These are phyloP conservation scores for Zaprionus taronus DNA, from an alignment of 1,140 invertebrate genomes.

Conservation along the genomic window DNA sequence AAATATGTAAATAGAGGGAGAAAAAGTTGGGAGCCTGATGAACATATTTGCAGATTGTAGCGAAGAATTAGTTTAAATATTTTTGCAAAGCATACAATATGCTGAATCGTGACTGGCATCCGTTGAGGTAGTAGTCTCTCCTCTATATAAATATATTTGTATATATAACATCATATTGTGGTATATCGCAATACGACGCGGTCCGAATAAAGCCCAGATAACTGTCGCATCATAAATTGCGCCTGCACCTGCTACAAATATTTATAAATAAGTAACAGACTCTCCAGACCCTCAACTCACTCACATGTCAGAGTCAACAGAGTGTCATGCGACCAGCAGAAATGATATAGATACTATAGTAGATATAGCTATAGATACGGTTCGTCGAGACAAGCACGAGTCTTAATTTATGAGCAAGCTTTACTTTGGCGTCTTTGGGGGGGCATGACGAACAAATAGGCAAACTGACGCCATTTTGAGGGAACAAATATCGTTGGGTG, in stretches of 20 bases:
- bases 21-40: not conserved
- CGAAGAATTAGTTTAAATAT: constrained; percentile 19
- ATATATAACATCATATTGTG: not conserved
- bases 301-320: constrained; percentile 47
- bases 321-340: constrained; percentile 53
- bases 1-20: constrained; percentile 1
- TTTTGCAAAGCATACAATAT: constrained; percentile 17
- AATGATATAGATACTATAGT: constrained; percentile 44
- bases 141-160: not conserved
- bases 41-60: constrained; percentile 6
- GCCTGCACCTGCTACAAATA: constrained; percentile 65
- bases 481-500: not conserved
- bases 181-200: not conserved
- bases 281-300: not conserved
- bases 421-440: constrained; percentile 17
- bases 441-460: constrained; percentile 17
- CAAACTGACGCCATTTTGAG: constrained; percentile 16
- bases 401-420: constrained; percentile 65
- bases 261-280: constrained; percentile 47
- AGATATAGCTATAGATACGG: constrained; percentile 39
- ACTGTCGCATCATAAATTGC: constrained; percentile 54
- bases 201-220: constrained; percentile 39
- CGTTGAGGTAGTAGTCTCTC: not conserved
- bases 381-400: constrained; percentile 52
- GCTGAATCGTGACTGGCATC: constrained; percentile 8